Conservation (phyloP, 2,797 vertebrate species). For the Sparus aurata region DNA sequence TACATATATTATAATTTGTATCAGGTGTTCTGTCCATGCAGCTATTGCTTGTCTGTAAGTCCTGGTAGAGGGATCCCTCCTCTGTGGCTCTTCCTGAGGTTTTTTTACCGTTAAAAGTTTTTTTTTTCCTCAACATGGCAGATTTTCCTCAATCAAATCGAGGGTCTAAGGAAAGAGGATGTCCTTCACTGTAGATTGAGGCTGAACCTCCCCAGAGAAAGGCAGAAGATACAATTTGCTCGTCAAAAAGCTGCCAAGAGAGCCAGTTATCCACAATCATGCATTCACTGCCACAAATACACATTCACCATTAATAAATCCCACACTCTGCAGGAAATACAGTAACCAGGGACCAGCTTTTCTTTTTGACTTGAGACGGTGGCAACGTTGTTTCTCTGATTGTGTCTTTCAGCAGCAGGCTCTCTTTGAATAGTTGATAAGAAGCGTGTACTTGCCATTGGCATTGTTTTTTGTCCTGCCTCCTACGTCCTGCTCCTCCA, state of each 20-base stretch:
- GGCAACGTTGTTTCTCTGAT: slow-evolving; percentile 13
- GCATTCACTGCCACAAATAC: slow-evolving; percentile 26
- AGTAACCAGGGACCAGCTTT: not conserved
- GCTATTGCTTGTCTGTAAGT: no score
- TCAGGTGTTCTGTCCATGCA: no score
- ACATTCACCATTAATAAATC: slow-evolving; percentile 41
- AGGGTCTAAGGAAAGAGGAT: no score
- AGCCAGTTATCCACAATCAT: slow-evolving; percentile 15
- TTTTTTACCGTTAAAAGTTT: no score
- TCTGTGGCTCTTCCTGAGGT: no score
- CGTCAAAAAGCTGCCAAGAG: slow-evolving; percentile 42
- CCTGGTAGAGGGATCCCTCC: no score
- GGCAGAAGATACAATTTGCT: not conserved
- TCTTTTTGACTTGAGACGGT: slow-evolving; percentile 3
- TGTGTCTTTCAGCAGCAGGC: slow-evolving; percentile 36
- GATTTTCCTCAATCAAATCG: no score
- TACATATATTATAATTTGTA: no score
- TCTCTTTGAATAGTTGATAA: slow-evolving; percentile 34
- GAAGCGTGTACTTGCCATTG: slow-evolving; percentile 26
- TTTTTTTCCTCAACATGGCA: no score
- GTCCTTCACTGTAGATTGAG: no score
- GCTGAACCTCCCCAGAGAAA: not conserved
- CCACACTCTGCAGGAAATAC: slow-evolving; percentile 7
- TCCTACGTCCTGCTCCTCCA: slow-evolving; percentile 33
- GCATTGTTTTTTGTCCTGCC: slow-evolving; percentile 37